Percentiles rank a stretch among this genome's conserved stretches.
These are phyloP conservation scores for Cantharis rufa DNA, from an alignment of 2,888 invertebrate genomes.

Conservation along the genomic window DNA sequence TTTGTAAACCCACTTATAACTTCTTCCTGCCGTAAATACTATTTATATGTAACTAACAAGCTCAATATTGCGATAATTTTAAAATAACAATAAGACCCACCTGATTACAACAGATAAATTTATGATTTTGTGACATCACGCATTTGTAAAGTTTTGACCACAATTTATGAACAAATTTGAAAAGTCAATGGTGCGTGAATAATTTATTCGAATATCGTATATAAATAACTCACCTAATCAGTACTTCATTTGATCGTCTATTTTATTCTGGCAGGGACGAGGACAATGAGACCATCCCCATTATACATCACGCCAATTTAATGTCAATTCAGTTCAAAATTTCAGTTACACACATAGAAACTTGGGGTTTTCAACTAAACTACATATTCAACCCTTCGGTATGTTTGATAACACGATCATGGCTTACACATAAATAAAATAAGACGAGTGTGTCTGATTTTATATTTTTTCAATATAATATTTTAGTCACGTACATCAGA, in stretches of 20 bases:
- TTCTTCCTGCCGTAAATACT: constrained; percentile 31
- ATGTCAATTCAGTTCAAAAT: constrained; percentile 21
- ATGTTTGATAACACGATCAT: constrained; percentile 7
- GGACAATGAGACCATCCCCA: constrained; percentile 21
- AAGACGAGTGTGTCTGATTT: not conserved
- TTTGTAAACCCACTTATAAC: constrained; percentile 26
- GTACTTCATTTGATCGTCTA: constrained; percentile 38
- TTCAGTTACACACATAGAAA: constrained; percentile 12
- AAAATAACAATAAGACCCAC: constrained; percentile 34
- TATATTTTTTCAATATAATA: not conserved
- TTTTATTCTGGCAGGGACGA: constrained; percentile 34
- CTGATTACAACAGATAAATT: constrained; percentile 42
- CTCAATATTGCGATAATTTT: constrained; percentile 35
- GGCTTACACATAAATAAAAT: constrained; percentile 3
- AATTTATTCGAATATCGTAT: constrained; percentile 41
- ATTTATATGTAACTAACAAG: constrained; percentile 35
- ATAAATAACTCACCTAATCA: constrained; percentile 41
- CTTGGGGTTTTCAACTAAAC: constrained; percentile 2
- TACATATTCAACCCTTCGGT: constrained; percentile 14
- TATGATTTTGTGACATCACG: constrained; percentile 42
- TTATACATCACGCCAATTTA: constrained; percentile 24
- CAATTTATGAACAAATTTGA: constrained; percentile 40
- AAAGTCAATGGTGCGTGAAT: constrained; percentile 40
- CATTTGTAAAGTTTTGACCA: constrained; percentile 43
- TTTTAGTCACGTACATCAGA: not conserved